Evolutionary conservation across 1,140 invertebrate genomes (phyloP).

Genomic region (Conus betulinus): DNA sequence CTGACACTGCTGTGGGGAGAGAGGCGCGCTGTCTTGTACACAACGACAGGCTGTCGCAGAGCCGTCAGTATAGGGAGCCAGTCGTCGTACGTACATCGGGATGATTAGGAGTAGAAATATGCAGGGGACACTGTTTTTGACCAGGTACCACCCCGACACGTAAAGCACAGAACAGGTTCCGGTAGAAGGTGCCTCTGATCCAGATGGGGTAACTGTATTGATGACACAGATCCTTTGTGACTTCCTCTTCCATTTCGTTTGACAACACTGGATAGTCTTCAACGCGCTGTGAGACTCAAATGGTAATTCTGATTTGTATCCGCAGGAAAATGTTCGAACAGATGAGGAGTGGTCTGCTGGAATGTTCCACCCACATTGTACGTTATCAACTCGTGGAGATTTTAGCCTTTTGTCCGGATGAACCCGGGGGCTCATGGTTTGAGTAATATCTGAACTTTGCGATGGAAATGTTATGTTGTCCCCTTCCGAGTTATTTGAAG

Average conservation of each 20-base stretch:
- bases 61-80: background rate
- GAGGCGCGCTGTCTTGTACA: background rate
- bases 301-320: background rate
- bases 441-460: background rate
- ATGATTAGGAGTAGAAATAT: no score
- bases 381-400: background rate
- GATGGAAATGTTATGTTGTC: background rate
- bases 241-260: background rate
- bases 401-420: background rate
- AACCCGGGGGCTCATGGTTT: background rate
- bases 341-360: background rate
- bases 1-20: background rate
- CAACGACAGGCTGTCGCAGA: background rate
- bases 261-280: background rate
- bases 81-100: background rate
- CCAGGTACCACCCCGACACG: background rate
- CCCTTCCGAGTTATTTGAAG: background rate
- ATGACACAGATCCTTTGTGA: background rate
- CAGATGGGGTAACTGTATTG: conserved; percentile 16
- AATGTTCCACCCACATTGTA: background rate
- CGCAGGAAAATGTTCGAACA: background rate
- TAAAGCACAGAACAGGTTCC: conserved; percentile 23
- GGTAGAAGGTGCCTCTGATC: background rate
- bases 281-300: background rate
- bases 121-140: no score